Conservation (phyloP, 2,113 vertebrate genomes). For the Hucho hucho region DNA sequence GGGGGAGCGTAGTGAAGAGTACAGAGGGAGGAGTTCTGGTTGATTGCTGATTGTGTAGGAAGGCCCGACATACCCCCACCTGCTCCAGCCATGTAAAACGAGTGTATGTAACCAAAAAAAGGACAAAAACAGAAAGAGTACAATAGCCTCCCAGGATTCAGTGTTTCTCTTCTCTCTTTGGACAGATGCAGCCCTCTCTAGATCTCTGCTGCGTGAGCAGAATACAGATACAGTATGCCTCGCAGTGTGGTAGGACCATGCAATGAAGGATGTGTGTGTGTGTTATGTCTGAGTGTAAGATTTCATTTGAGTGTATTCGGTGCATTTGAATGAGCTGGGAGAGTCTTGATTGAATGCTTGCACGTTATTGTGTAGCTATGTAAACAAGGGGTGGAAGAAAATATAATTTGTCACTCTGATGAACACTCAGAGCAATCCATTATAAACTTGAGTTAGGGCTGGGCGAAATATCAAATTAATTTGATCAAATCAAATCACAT, state of each 20-base stretch:
- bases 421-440: too few species aligned
- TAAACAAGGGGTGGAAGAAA: too few species aligned
- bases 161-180: slow-evolving; percentile 49
- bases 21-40: too few species aligned
- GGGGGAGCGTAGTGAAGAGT: too few species aligned
- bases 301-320: slow-evolving; percentile 21
- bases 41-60: too few species aligned
- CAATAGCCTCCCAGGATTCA: slow-evolving; percentile 47
- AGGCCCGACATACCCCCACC: neutral
- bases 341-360: too few species aligned
- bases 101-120: slow-evolving; percentile 36
- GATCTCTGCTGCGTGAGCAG: slow-evolving; percentile 45
- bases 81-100: slow-evolving; percentile 28
- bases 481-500: too few species aligned
- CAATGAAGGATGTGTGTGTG: neutral
- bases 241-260: slow-evolving; percentile 40
- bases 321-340: neutral
- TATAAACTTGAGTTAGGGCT: too few species aligned
- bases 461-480: too few species aligned
- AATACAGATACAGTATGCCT: slow-evolving; percentile 48
- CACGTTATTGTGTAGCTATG: too few species aligned
- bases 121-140: slow-evolving; percentile 14
- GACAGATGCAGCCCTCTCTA: slow-evolving; percentile 54
- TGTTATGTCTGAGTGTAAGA: slow-evolving; percentile 12
- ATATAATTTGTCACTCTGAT: too few species aligned